Evolutionary conservation across 2,113 vertebrate species (phyloP), one percentile per base, ranked within the genome.

Genomic region (Mungos mungo): DNA sequence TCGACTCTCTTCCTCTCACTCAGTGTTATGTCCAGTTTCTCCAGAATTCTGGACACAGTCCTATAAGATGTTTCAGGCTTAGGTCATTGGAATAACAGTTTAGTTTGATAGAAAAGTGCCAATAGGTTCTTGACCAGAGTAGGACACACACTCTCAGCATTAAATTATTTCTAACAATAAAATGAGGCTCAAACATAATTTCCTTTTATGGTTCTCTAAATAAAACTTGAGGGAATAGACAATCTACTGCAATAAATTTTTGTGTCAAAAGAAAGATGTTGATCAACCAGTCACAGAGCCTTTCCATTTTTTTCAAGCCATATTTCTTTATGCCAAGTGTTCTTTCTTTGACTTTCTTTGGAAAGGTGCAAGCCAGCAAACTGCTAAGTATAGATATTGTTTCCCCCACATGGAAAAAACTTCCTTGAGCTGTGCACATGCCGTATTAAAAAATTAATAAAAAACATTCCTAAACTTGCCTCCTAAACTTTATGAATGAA

Each of bases 401-500:
- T 97, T 92, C 77, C 72, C 63, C 80, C 66, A 87, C n/a, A 12
- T 31, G 80, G 38, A 38, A 93, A 77, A 52, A 72, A 92, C 31
- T 96, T 97, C 84, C 47, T 74, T 27, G 41, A 79, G 31, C 25
- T 15, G 18, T n/a, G 52, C 14, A 63, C 13, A 69, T 18, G 38
- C 47, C 33, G 31, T 52, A 74, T 84, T 86, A 35, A 81, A 84
- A 74, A n/a, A 93, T 45, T 21, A 72, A 54, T 33, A 45, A 23
- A 86, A 76, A 50, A 57, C 16, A 1, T 66, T 86, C 80, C 93
- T 79, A 45, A 60, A 97, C 4, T 69, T 96, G 57, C 18, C 72
- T 95, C 60, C 84, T 91, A 89, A 94, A 91, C 50, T 63, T 94
- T 94, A 93, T 96, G 89, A 98, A 94, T 72, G 63, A 97, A 96